Percentiles rank a stretch among this genome's conserved stretches.
These are phyloP conservation scores for Acleris holmiana DNA, from an alignment of 2,888 invertebrate species.

Conservation along the genomic window DNA sequence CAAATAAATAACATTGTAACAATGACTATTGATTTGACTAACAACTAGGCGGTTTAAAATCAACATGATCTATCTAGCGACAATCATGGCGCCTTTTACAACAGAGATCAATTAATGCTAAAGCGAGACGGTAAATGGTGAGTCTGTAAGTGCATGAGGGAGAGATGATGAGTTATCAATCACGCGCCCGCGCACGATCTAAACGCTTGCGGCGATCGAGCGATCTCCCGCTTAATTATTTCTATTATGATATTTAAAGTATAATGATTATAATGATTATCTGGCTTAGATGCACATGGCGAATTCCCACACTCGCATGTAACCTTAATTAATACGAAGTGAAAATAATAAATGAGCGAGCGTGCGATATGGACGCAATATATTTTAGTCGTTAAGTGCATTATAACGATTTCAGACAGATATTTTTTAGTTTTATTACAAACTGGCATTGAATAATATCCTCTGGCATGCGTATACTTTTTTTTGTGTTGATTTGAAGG, in stretches of 20 bases:
- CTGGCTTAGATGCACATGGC: constrained; percentile 62
- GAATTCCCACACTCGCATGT: constrained; percentile 72
- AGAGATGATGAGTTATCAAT: constrained; percentile 73
- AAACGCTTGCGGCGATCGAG: constrained; percentile 72
- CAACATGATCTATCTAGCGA: constrained; percentile 74
- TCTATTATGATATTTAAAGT: constrained; percentile 83
- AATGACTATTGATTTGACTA: constrained; percentile 71
- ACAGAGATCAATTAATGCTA: constrained; percentile 76
- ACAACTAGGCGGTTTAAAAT: constrained; percentile 65
- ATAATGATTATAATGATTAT: constrained; percentile 78
- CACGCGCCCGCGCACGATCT: constrained; percentile 78
- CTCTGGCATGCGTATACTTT: constrained; percentile 10
- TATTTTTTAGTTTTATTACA: constrained; percentile 41
- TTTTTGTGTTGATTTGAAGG: constrained; percentile 16
- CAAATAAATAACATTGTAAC: constrained; percentile 46
- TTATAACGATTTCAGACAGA: constrained; percentile 43
- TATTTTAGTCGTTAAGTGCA: constrained; percentile 47
- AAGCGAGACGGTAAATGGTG: constrained; percentile 53
- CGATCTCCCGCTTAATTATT: constrained; percentile 80
- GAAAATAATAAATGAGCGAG: constrained; percentile 45
- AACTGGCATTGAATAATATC: constrained; percentile 31
- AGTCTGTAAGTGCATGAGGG: constrained; percentile 51
- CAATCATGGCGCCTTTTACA: constrained; percentile 78
- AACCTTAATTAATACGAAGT: constrained; percentile 56
- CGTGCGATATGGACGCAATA: constrained; percentile 47